Conservation (phyloP, 2,113 vertebrate genomes). For the Quiscalus mexicanus region DNA sequence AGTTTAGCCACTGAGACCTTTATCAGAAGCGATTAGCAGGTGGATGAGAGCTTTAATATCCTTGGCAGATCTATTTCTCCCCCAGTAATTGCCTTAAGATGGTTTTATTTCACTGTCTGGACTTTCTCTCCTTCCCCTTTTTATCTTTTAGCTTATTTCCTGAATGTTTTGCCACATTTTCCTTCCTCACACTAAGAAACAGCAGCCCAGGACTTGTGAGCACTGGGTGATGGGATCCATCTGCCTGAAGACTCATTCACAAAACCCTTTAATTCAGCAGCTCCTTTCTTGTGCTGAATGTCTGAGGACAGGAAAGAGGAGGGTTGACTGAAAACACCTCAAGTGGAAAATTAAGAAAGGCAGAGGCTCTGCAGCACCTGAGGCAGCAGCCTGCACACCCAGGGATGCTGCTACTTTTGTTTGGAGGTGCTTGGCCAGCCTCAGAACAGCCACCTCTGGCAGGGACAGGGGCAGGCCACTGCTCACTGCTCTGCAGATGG, state of each 20-base stretch:
- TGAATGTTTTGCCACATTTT: neutral
- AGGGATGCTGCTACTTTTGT: neutral
- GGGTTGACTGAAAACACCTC: neutral
- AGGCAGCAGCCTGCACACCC: neutral
- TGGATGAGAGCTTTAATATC: slow-evolving; percentile 35
- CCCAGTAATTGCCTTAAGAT: slow-evolving; percentile 35
- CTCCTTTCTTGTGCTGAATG: neutral
- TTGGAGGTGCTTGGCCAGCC: neutral
- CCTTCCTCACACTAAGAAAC: neutral
- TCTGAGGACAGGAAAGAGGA: neutral
- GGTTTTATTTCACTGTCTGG: slow-evolving; percentile 17
- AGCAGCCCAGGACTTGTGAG: neutral
- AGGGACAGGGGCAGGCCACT: neutral
- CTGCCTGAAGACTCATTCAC: neutral
- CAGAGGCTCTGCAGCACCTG: neutral
- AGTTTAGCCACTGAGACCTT: slow-evolving; percentile 39
- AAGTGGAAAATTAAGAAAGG: slow-evolving; percentile 3
- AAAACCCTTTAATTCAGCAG: neutral
- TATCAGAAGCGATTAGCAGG: slow-evolving; percentile 54
- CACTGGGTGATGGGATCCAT: neutral
- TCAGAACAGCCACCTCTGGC: neutral
- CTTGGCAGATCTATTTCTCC: slow-evolving; percentile 47
- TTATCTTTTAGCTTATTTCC: slow-evolving; percentile 3
- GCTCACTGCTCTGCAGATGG: neutral
- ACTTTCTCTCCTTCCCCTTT: neutral